Base-by-base conservation (phyloP, 2,888 invertebrate species). In the Synergus gifuensis region DNA sequence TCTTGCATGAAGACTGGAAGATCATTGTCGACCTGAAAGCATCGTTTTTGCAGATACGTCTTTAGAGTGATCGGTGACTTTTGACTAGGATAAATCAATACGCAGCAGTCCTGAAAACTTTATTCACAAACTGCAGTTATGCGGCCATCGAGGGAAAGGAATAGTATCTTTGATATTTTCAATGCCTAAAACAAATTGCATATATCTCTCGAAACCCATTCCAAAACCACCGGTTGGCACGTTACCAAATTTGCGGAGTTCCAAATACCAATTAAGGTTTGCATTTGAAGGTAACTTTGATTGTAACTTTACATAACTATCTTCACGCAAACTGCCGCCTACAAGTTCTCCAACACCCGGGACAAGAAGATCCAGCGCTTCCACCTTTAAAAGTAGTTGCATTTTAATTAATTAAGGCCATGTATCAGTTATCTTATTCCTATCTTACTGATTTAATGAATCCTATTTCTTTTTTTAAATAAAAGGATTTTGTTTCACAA, bases 211-310 rank as follows among this genome's bases (percentile, higher is more conserved):
- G 89, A 99, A 96, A 0, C 99, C 99, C 88, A 99, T 93, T 8
- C 99, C 99, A 93, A 97, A 99, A 0, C 99, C 99, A 22, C 96
- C 98, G 12, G 98, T 98, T 0, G 98, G 96, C 54, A 97, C 95
- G 81, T 97, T 96, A 0, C 99, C 99, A 92, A 95, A 98, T 92
- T 96, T 96, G 79, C 99, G 93, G 78, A 99, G 92, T 73, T 99
- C 97, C 78, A 98, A 93, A 91, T 99, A 99, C 99, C 99, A 98
- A 80, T 95, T 93, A 14, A 97, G 92, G 82, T 92, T 90, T n/a
- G 85, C 80, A 0, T 93, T 93, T 16, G 94, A 92, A 0, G 96
- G 95, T 64, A 97, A 90, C 90, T 95, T 95, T 1, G 90, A 83
- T 85, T 94, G 93, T 40, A 98, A 93, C 77, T 93, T 93, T 0